These are phyloP conservation scores for Macroramphosus scolopax DNA, from an alignment of 2,797 vertebrate species.

Conservation along the genomic window DNA sequence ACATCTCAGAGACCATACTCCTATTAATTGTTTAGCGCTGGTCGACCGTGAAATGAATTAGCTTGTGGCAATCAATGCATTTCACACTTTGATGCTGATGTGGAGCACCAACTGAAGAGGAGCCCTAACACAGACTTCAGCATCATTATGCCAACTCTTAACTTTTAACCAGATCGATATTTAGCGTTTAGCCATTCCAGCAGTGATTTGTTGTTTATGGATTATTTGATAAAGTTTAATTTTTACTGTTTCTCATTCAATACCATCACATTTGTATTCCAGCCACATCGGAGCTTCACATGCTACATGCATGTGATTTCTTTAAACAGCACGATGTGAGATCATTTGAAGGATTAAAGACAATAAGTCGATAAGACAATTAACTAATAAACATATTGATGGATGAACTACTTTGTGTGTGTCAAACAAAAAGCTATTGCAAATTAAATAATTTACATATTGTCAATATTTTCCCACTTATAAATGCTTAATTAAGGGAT, in stretches of 20 bases:
- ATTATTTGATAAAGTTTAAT: conserved; percentile 15
- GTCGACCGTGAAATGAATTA: conserved; percentile 77
- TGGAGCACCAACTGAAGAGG: conserved; percentile 45
- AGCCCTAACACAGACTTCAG: conserved; percentile 22
- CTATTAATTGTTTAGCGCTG: conserved; percentile 77
- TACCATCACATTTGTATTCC: conserved; percentile 1
- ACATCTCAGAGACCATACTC: conserved; percentile 56
- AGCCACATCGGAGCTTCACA: background rate
- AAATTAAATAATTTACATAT: background rate
- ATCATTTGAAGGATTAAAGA: no score
- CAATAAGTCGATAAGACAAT: no score
- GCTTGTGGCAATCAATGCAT: conserved; percentile 69
- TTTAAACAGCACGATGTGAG: no score
- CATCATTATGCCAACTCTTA: conserved; percentile 29
- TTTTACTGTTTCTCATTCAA: conserved; percentile 1
- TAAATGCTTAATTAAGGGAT: conserved; percentile 1
- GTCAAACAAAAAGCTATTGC: no score
- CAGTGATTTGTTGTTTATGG: conserved; percentile 8
- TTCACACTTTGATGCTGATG: conserved; percentile 66
- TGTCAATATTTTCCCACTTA: background rate
- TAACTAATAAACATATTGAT: no score
- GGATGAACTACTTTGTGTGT: no score
- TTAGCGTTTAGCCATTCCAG: conserved; percentile 12
- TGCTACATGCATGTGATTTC: no score
- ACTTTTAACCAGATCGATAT: conserved; percentile 16